These are phyloP conservation scores for human DNA, from an alignment of 2,113 vertebrate species.

Conservation along the genomic window DNA sequence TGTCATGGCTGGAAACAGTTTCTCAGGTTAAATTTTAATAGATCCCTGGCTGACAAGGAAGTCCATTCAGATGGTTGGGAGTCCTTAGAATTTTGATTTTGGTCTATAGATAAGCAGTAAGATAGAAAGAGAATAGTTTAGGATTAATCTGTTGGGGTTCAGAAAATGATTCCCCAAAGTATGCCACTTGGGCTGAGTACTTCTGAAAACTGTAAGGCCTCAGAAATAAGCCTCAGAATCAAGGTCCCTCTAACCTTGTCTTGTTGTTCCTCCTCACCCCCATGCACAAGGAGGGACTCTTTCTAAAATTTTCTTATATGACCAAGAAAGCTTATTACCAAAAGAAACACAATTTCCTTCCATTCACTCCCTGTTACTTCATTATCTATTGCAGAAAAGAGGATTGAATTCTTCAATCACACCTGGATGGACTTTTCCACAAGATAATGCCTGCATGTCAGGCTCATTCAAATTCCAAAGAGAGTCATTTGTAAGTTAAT, in stretches of 20 bases:
- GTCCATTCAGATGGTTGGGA: no score
- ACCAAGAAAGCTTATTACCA: neutral
- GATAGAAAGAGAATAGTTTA: neutral
- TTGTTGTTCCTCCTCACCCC: neutral
- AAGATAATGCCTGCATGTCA: neutral
- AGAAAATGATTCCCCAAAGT: neutral
- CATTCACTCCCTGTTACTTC: neutral
- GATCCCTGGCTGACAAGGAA: no score
- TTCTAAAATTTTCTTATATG: neutral
- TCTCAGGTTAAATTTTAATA: no score
- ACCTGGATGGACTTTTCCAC: neutral
- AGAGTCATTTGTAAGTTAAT: neutral
- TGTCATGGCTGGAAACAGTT: no score
- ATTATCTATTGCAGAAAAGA: neutral
- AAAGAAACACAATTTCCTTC: neutral
- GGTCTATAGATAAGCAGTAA: neutral
- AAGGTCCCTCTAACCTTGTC: neutral
- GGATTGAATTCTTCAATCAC: neutral
- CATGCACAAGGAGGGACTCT: neutral
- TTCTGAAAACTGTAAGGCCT: neutral
- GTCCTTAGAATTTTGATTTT: no score
- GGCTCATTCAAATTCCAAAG: neutral
- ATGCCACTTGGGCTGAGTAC: neutral
- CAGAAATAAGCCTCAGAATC: neutral
- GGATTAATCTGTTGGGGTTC: neutral